Evolutionary conservation across 2,113 vertebrate genomes (phyloP), one percentile per base, ranked within the genome.

Genomic region (Psittacula cyanocephala): DNA sequence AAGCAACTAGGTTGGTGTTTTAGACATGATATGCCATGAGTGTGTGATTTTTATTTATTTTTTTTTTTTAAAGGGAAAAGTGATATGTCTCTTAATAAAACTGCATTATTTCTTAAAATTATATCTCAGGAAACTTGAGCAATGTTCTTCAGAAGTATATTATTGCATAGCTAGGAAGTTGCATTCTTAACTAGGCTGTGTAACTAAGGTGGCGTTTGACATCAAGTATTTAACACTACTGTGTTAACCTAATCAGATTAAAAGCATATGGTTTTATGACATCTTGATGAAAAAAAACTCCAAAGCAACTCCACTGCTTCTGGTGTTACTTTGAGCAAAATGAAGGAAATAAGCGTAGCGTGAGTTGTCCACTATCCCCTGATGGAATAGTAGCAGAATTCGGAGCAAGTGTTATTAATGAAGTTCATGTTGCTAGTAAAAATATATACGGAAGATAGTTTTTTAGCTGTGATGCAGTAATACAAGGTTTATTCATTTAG

Each of bases 11-110:
- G 77, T 88, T 74, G 37, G 7, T 83, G 33, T 25, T 75, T 67
- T 52, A 53, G 15, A 20, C 9, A 0, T 31, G 35, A 31, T 86
- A 13, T 8, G 78, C 17, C 14, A 3, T 37, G 10, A 35, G 12
- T 7, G 11, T 0, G 0, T 89, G 50, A 29, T 8, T 37, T 27
- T n/a, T 59, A 29, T 4, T 37, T 28, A 14, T n/a, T 59, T 23
- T 27, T 57, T 27, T 57, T 76, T n/a, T 33, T 3, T 13, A 20
- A 59, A 43, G 6, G 13, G 10, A 25, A 59, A 65, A 84, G n/a
- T 9, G 2, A 17, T 29, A 23, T 0, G 1, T 41, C 22, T 81
- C 33, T 64, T 69, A 55, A 9, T 43, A 53, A 65, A 78, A 50
- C 37, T 81, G 33, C 57, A 35, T 80, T 85, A 29, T 81, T 93